Evolutionary conservation across 2,888 invertebrate genomes (phyloP).

Genomic region (Phrixothrix hirtus): DNA sequence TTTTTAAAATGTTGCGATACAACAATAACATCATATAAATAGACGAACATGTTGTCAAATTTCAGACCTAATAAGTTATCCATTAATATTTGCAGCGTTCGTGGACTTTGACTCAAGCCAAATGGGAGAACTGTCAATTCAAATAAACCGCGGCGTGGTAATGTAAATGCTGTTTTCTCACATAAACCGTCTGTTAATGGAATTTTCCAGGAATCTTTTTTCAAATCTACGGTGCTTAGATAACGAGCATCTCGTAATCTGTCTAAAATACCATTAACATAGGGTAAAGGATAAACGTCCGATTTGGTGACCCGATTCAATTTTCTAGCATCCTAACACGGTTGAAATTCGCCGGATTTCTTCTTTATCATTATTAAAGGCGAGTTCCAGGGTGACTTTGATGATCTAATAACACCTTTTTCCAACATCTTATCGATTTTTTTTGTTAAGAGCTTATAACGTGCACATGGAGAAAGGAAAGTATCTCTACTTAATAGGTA

Average conservation of each 20-base stretch:
- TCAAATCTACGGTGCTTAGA: too few species aligned
- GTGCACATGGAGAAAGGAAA: too few species aligned
- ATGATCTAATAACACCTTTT: slow-evolving; percentile 21
- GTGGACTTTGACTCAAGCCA: background rate
- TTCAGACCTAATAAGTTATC: slow-evolving; percentile 27
- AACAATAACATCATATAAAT: slow-evolving; percentile 39
- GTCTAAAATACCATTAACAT: slow-evolving; percentile 33
- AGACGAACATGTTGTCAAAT: slow-evolving; percentile 24
- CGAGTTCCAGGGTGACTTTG: slow-evolving; percentile 32
- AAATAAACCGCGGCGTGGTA: slow-evolving; percentile 40
- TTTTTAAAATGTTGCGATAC: slow-evolving; percentile 16
- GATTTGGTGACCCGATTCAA: slow-evolving; percentile 37
- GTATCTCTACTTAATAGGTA: too few species aligned
- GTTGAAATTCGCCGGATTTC: slow-evolving; percentile 28
- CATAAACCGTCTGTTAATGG: slow-evolving; percentile 30
- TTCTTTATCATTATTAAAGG: slow-evolving; percentile 39
- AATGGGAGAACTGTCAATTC: slow-evolving; percentile 35
- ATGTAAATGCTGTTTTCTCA: slow-evolving; percentile 43
- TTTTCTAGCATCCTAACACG: slow-evolving; percentile 38
- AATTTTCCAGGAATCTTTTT: slow-evolving; percentile 39
- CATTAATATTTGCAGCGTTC: slow-evolving; percentile 32
- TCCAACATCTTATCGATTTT: slow-evolving; percentile 7
- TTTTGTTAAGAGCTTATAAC: too few species aligned
- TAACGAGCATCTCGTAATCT: too few species aligned
- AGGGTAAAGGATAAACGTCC: slow-evolving; percentile 39